Conservation (phyloP, 2,797 vertebrate genomes). For the Podargus strigoides region DNA sequence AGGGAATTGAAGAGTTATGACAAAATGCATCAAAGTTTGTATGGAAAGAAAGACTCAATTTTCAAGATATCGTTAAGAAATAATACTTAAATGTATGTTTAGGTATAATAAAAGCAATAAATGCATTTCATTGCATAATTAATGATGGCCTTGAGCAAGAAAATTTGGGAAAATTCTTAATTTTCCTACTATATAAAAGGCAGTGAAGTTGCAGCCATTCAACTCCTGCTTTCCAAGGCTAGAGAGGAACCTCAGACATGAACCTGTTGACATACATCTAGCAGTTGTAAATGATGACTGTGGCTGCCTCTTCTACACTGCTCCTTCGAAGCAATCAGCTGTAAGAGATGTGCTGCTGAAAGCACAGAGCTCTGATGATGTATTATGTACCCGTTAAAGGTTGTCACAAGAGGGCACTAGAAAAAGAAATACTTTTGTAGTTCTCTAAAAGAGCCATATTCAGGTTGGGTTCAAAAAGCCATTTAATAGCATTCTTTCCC, state of each 20-base stretch:
- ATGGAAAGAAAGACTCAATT: neutral
- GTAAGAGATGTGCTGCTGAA: conserved; percentile 16
- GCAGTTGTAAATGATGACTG: conserved; percentile 15
- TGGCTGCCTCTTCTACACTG: neutral
- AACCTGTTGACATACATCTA: neutral
- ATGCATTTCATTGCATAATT: neutral
- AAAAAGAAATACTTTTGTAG: conserved; percentile 15
- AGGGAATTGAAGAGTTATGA: neutral
- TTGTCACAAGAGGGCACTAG: neutral
- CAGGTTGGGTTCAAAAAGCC: neutral
- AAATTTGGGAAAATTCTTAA: neutral
- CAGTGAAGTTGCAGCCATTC: neutral
- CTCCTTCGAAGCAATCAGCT: conserved; percentile 4
- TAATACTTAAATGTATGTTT: neutral
- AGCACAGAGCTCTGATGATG: conserved; percentile 4
- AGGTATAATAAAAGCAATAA: neutral
- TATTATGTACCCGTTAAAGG: conserved; percentile 22
- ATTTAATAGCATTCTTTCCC: neutral
- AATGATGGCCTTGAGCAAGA: neutral
- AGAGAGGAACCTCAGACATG: neutral
- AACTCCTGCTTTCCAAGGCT: neutral
- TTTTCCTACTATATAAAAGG: neutral
- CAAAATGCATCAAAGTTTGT: neutral
- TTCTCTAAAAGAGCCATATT: conserved; percentile 1
- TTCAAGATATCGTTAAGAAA: neutral